Percentiles rank a stretch among this genome's conserved stretches.
Conservation (phyloP, 2,888 invertebrate genomes). For the Seira musarum region DNA sequence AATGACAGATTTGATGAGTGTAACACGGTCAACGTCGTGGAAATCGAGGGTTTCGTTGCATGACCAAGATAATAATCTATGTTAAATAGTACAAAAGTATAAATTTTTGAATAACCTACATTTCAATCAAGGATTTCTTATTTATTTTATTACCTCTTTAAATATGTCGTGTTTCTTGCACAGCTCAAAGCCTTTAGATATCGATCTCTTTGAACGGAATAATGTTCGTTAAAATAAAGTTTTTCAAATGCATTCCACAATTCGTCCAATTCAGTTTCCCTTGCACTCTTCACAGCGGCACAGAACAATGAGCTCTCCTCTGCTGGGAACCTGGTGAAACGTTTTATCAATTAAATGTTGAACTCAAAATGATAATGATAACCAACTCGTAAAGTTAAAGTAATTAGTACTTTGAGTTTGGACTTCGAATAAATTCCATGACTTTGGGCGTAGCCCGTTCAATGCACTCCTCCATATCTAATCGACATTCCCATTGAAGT, state of each 20-base stretch:
- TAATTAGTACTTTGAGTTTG: too few species aligned
- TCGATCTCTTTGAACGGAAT: constrained; percentile 51
- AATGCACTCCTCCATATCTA: constrained; percentile 18
- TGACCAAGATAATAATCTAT: constrained; percentile 49
- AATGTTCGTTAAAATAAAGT: constrained; percentile 49
- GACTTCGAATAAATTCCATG: too few species aligned
- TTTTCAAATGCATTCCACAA: constrained; percentile 41
- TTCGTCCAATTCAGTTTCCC: not conserved
- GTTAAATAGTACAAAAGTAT: not conserved
- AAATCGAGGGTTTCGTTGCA: constrained; percentile 38
- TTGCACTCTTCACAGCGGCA: constrained; percentile 27
- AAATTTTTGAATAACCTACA: not conserved
- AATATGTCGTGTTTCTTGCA: not conserved
- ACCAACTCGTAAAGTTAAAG: too few species aligned
- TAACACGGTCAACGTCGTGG: constrained; percentile 57
- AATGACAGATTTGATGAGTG: constrained; percentile 42
- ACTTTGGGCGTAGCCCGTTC: constrained; percentile 24
- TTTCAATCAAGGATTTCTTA: not conserved
- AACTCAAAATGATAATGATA: too few species aligned
- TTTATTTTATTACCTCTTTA: constrained; percentile 21
- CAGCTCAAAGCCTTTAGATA: constrained; percentile 56
- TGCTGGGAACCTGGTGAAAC: constrained; percentile 35
- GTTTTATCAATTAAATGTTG: too few species aligned
- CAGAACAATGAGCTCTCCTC: constrained; percentile 54
- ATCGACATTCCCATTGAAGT: constrained; percentile 40